A percentile compares a stretch with the other conserved stretches of the same genome.
Evolutionary conservation across 2,797 vertebrate species (phyloP).

Genomic region (Gadopsis marmoratus): DNA sequence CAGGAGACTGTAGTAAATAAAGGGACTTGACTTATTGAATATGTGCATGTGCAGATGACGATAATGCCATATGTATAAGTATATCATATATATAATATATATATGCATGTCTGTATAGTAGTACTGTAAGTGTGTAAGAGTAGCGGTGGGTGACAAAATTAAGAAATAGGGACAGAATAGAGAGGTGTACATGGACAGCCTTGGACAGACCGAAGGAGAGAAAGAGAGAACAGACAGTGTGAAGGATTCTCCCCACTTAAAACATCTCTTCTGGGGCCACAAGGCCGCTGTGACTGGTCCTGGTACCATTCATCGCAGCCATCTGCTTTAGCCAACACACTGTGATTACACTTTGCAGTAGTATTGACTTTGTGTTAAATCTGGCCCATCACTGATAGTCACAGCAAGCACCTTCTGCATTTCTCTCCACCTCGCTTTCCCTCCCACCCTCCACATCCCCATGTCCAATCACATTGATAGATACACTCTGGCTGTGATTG

Average conservation of each 20-base stretch:
- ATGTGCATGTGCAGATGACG: background rate
- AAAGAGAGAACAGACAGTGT: conserved; percentile 11
- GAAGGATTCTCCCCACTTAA: conserved; percentile 60
- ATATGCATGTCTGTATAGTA: background rate
- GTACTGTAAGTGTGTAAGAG: background rate
- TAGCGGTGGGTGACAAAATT: background rate
- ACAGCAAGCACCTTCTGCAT: conserved; percentile 52
- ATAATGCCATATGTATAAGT: background rate
- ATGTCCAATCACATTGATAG: conserved; percentile 39
- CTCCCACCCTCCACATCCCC: conserved; percentile 32
- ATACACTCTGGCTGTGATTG: conserved; percentile 13
- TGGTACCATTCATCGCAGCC: conserved; percentile 67
- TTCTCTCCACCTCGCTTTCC: conserved; percentile 34
- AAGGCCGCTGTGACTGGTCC: conserved; percentile 37
- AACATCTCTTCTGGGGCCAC: conserved; percentile 63
- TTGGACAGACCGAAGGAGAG: background rate
- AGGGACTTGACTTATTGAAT: background rate
- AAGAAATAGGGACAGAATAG: background rate
- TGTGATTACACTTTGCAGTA: conserved; percentile 77
- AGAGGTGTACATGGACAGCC: background rate
- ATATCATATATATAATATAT: background rate
- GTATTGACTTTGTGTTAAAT: conserved; percentile 82
- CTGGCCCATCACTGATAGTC: conserved; percentile 67
- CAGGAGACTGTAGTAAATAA: background rate
- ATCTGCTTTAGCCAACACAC: conserved; percentile 74